Percentiles rank a stretch among this genome's conserved stretches.
Conservation (phyloP, 1,140 invertebrate genomes). For the Pteromalus puparum region DNA sequence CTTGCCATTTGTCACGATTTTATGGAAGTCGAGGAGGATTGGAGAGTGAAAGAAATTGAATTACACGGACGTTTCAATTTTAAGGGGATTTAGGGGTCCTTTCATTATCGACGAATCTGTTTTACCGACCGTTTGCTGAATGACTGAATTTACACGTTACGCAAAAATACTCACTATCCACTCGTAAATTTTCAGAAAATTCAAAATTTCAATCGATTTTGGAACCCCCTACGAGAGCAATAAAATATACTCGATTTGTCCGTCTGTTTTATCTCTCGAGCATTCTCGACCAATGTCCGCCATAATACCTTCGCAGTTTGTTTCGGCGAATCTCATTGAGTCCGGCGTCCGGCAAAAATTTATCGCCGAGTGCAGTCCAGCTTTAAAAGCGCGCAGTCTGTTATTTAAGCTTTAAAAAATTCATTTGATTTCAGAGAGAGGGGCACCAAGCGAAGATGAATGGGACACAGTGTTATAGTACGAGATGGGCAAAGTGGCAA, state of each 20-base stretch:
- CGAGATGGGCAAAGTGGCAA: neutral
- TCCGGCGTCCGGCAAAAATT: neutral
- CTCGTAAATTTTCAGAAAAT: neutral
- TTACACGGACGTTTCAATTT: no score
- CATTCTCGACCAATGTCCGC: neutral
- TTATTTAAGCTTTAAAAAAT: slow-evolving; percentile 2
- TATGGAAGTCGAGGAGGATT: no score
- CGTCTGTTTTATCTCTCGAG: neutral
- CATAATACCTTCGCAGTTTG: neutral
- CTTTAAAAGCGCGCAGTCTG: neutral
- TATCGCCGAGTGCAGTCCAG: neutral
- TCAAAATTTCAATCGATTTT: neutral
- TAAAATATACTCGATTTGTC: neutral
- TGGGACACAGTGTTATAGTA: neutral
- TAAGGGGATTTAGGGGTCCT: no score
- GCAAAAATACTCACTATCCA: neutral
- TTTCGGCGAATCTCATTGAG: neutral
- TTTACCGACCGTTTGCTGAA: no score
- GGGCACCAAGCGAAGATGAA: neutral
- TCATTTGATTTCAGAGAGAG: neutral
- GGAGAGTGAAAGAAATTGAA: no score
- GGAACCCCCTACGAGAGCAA: neutral
- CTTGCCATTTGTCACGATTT: no score
- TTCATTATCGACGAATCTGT: no score
- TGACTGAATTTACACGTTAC: no score